Evolutionary conservation across 2,888 invertebrate species (phyloP).

Genomic region (Drosophila tripunctata): DNA sequence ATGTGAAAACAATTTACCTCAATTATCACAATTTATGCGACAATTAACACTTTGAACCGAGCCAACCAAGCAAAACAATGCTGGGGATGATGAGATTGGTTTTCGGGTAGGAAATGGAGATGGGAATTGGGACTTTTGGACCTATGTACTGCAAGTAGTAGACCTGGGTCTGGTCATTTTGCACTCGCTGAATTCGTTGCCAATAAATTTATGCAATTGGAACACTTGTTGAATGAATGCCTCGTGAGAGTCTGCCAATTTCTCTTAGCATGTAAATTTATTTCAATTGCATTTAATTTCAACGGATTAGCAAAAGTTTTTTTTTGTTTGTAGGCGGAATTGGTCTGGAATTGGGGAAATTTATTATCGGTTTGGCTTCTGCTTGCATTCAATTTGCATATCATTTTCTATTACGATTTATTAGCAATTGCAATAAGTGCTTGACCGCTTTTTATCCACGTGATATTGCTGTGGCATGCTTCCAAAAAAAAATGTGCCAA

Average conservation of each 20-base stretch:
- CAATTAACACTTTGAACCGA: constrained; percentile 76
- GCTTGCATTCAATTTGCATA: constrained; percentile 46
- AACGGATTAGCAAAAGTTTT: constrained; percentile 64
- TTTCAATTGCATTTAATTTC: constrained; percentile 78
- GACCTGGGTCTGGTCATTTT: constrained; percentile 27
- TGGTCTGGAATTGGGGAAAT: constrained; percentile 5
- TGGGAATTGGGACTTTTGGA: constrained; percentile 11
- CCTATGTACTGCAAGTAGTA: no score
- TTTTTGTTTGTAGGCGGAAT: background rate
- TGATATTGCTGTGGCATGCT: constrained; percentile 20
- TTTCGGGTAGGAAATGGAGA: background rate
- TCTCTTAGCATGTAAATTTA: constrained; percentile 70
- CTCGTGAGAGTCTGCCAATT: constrained; percentile 47
- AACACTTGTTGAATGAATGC: constrained; percentile 68
- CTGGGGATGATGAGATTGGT: background rate
- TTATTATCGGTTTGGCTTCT: constrained; percentile 6
- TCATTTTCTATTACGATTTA: constrained; percentile 67
- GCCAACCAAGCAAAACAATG: constrained; percentile 30
- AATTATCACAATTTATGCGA: constrained; percentile 73
- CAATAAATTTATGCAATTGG: constrained; percentile 78
- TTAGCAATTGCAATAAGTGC: constrained; percentile 58
- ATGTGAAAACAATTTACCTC: constrained; percentile 38
- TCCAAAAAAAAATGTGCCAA: background rate
- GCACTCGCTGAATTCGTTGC: constrained; percentile 57
- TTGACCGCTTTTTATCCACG: constrained; percentile 52